Evolutionary conservation across 2,797 vertebrate species (phyloP).

Genomic region (Sebastiscus albofasciatus): DNA sequence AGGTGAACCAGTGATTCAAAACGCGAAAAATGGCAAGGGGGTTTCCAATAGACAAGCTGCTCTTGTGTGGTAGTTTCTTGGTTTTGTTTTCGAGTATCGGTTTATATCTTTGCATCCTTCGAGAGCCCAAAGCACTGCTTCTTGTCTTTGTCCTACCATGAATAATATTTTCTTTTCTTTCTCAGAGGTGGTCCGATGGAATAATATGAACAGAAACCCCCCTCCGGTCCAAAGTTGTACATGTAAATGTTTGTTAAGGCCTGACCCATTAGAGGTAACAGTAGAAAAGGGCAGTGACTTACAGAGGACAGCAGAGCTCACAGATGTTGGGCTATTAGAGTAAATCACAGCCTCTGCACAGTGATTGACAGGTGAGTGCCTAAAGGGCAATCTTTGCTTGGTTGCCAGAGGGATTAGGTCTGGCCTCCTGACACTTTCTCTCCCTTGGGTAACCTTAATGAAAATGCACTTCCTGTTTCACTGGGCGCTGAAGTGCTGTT

Average conservation of each 20-base stretch:
- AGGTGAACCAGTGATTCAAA: neutral
- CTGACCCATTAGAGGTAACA: constrained; percentile 12
- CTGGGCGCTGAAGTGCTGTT: constrained; percentile 57
- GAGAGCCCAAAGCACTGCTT: neutral
- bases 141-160: neutral
- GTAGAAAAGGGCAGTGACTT: constrained; percentile 20
- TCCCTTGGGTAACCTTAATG: constrained; percentile 65
- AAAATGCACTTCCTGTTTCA: constrained; percentile 72
- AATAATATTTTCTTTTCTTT: constrained; percentile 13
- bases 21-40: neutral
- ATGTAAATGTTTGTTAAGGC: constrained; percentile 27
- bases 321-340: constrained; percentile 41
- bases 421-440: constrained; percentile 59
- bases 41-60: neutral
- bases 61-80: neutral
- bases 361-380: constrained; percentile 71
- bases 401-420: constrained; percentile 47
- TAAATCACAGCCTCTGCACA: constrained; percentile 52
- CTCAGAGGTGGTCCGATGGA: constrained; percentile 8
- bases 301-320: constrained; percentile 32
- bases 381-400: constrained; percentile 58
- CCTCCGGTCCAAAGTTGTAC: neutral
- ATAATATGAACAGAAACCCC: neutral
- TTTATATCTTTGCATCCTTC: neutral
- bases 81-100: neutral